A percentile compares a stretch with the other conserved stretches of the same genome.
Conservation (phyloP, 2,888 invertebrate genomes). For the Synergus japonicus region DNA sequence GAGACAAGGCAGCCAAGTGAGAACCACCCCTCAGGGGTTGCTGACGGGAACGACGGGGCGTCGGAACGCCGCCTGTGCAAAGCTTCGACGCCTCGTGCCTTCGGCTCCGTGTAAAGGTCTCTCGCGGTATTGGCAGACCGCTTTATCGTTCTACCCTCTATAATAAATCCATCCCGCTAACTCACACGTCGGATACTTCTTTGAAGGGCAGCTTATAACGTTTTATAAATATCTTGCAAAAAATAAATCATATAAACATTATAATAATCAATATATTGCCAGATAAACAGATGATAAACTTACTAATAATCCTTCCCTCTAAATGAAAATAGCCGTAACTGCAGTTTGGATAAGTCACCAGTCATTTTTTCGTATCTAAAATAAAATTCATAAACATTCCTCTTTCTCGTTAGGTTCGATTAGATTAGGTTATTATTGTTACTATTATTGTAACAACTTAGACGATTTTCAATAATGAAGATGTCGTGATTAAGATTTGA, state of each 20-base stretch:
- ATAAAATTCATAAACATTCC: no score
- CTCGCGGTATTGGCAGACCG: slow-evolving; percentile 45
- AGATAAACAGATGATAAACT: no score
- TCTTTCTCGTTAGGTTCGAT: no score
- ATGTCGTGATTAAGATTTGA: not conserved
- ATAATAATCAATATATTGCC: not conserved
- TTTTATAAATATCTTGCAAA: slow-evolving; percentile 9
- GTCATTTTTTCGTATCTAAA: no score
- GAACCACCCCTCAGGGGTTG: slow-evolving; percentile 65
- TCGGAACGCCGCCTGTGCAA: slow-evolving; percentile 61
- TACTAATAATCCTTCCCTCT: no score
- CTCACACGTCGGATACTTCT: slow-evolving; percentile 3
- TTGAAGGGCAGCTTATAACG: not conserved
- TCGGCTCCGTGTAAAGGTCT: slow-evolving; percentile 68
- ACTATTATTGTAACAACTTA: no score
- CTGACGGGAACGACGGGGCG: slow-evolving; percentile 56
- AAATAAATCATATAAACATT: not conserved
- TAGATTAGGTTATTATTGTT: no score
- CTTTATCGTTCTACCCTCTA: slow-evolving; percentile 34
- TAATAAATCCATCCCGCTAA: slow-evolving; percentile 27
- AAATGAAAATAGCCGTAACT: no score
- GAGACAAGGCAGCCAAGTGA: slow-evolving; percentile 66
- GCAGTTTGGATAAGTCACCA: no score
- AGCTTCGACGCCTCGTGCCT: slow-evolving; percentile 68
- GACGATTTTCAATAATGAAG: not conserved